A percentile compares a stretch with the other conserved stretches of the same genome.
These are phyloP conservation scores for Diploptera punctata DNA, from an alignment of 2,888 invertebrate species.

Conservation along the genomic window DNA sequence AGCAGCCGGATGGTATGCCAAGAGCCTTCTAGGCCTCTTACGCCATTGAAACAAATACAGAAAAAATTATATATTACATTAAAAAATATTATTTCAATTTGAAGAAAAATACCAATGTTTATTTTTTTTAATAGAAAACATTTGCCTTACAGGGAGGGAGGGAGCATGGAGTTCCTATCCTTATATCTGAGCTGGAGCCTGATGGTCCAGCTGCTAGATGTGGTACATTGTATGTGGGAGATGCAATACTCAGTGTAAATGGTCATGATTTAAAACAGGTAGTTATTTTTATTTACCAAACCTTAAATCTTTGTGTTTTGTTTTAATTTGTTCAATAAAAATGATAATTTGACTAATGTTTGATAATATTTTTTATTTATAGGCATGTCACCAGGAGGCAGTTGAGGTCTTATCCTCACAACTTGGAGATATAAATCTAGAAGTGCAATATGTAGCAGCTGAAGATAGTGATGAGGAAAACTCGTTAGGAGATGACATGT, in stretches of 20 bases:
- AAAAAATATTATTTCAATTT: too few species aligned
- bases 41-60: too few species aligned
- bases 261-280: slow-evolving; percentile 77
- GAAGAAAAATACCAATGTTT: too few species aligned
- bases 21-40: too few species aligned
- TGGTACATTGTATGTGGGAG: slow-evolving; percentile 78
- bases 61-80: too few species aligned
- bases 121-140: too few species aligned
- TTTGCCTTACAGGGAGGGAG: slow-evolving; percentile 73
- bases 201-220: slow-evolving; percentile 80
- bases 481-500: slow-evolving; percentile 64
- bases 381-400: slow-evolving; percentile 77
- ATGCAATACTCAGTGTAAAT: slow-evolving; percentile 84
- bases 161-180: slow-evolving; percentile 85
- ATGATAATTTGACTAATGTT: too few species aligned
- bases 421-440: slow-evolving; percentile 75
- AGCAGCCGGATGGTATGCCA: too few species aligned
- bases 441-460: slow-evolving; percentile 75
- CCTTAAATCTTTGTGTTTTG: too few species aligned
- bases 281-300: not conserved
- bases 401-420: slow-evolving; percentile 80
- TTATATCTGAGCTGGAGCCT: slow-evolving; percentile 81
- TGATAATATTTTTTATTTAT: too few species aligned
- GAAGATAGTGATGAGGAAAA: slow-evolving; percentile 70
- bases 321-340: too few species aligned